Evolutionary conservation across 1,140 invertebrate species (phyloP), one percentile per base, ranked within the genome.

Genomic region (Calephelis nemesis): DNA sequence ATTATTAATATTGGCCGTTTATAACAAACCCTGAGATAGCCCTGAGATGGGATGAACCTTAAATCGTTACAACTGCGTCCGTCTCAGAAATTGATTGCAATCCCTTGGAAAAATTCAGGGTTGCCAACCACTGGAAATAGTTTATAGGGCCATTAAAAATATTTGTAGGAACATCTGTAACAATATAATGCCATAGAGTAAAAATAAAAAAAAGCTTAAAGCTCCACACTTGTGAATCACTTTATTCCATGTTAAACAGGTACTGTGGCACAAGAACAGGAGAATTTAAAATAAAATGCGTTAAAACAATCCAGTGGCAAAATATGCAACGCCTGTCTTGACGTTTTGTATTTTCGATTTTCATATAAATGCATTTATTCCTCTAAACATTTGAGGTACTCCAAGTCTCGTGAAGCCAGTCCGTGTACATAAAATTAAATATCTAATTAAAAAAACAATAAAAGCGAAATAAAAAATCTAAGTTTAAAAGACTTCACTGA

Each of bases 251-350:
- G 80, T 82, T 74, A 74, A 69, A 81, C 78, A 82, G 78, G 79
- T 85, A 82, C 81, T 79, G 81, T 82, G 81, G 78, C 83, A 86
- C 83, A 85, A 83, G 77, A 75, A 79, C 71, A 78, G 81, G 77
- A 80, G 76, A 81, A 83, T 82, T 80, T 78, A 13, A 67, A 73
- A 78, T 69, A 79, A 76, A 80, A 72, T 72, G 80, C 81, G 79
- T 64, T 75, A 68, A 68, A 67, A 42, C 71, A 47, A 75, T 82
- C 82, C 82, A 76, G 76, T 78, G 76, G 75, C 79, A 84, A 76
- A 83, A 84, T 73, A 39, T 47, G 30, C 60, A 66, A 45, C 11
- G 52, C 15, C 19, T 54, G 52, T 54, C 52, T 30, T 47, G 47
- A 64, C 15, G 10, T 64, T 48, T 30, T 12, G 40, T 49, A 13